Base-by-base conservation (phyloP, 2,888 invertebrate genomes). In the Seladonia tumulorum region DNA sequence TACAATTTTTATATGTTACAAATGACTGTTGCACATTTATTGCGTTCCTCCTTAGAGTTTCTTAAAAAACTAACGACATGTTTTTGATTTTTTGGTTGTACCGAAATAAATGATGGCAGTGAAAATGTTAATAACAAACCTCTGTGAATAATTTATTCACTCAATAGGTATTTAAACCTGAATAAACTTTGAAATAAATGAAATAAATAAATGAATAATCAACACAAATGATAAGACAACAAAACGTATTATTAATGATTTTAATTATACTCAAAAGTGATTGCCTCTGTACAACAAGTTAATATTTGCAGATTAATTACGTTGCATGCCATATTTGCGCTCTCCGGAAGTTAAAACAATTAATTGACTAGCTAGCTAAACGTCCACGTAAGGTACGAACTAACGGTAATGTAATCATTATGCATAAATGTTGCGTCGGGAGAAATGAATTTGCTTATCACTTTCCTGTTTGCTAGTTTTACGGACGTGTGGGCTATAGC, bases 401-500 rank as follows among this genome's bases (percentile, higher is more conserved):
- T 47, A 70, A 77, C 60, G n/a, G 47, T 5, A 16, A 16, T 5
- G 53, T 10, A 42, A 42, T 49, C 57, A 39, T 75, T 79, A 72
- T 63, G 16, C 39, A 45, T 53, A 60, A 71, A 42, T 39, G 63
- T 77, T 74, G 49, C 42, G 35, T 72, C 53, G 22, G 22, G 12
- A 53, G 16, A 66, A 66, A n/a, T 76, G 57, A 25, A 76, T 70
- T 68, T 76, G 79, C 76, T 79, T 76, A 85, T 79, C 73, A 66
- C 60, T 77, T 84, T 72, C 22, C 4, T 22, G 60, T 2, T n/a
- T 72, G 35, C 39, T 14, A 49, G 25, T 49, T 79, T 66, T 53
- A 68, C 79, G 42, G 42, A 78, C 71, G 79, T 85, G 81, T 68
- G 82, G 81, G 85, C 53, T 57, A 60, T 45, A 18, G n/a, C 35